Percentiles rank a stretch among this genome's conserved stretches.
These are phyloP conservation scores for Mormyrops boulengeri DNA, from an alignment of 2,797 vertebrate species.

Conservation along the genomic window DNA sequence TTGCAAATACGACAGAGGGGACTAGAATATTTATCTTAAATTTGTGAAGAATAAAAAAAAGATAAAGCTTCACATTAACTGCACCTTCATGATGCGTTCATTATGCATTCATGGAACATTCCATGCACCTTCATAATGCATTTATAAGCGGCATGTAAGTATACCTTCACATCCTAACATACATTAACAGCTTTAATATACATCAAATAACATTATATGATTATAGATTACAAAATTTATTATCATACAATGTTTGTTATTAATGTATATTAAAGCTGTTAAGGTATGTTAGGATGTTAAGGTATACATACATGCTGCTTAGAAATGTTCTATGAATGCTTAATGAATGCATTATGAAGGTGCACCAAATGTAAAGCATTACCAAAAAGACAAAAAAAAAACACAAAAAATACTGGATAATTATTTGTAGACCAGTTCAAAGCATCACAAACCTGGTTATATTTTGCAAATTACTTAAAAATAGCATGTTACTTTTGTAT, in stretches of 20 bases:
- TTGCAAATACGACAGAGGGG: not conserved
- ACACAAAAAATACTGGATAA: not conserved
- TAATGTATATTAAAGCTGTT: not conserved
- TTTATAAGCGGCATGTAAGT: not conserved
- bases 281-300: not conserved
- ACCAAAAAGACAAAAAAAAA: not conserved
- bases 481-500: slow-evolving; percentile 27
- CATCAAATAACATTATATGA: not conserved
- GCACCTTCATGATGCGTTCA: not conserved
- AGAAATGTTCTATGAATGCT: not conserved
- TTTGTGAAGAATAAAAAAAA: not conserved
- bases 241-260: not conserved
- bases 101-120: not conserved
- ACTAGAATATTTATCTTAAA: not conserved
- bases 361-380: not conserved
- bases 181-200: not conserved
- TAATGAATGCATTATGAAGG: not conserved
- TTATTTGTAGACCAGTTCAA: not conserved
- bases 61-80: not conserved
- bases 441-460: slow-evolving; percentile 5
- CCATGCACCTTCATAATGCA: not conserved
- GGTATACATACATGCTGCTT: not conserved
- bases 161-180: not conserved
- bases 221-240: not conserved
- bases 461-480: slow-evolving; percentile 22